Evolutionary conservation across 2,888 invertebrate genomes (phyloP), one percentile per base, ranked within the genome.

Genomic region (Limnephilus rhombicus): DNA sequence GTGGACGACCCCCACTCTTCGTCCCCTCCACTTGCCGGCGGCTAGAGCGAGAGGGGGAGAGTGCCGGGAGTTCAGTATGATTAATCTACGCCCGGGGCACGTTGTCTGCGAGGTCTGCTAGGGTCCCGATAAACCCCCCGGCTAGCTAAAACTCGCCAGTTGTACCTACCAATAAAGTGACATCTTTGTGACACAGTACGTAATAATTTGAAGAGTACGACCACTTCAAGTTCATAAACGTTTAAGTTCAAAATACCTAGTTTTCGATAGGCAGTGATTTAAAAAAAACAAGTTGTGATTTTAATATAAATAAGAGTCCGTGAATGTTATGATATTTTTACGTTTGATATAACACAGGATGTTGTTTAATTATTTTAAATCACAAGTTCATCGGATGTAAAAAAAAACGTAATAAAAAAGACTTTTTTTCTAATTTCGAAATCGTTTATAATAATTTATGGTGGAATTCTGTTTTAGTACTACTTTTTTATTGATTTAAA

Each of bases 51-150:
- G 80, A 80, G 85, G 41, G 41, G 90, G 90, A n/a, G 81, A 89
- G 41, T 41, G 45, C 80, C 53, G 83, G 81, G 49, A 85, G 29
- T 89, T 91, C 91, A 91, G 91, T 91, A 29, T 91, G 91, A 91
- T 91, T 82, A 91, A 91, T 91, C 89, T 88, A 31, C 82, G 91
- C 91, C 91, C 83, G 29, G 41, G 91, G 91, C 91, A 34, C 49
- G 91, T 83, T 89, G 91, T 88, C 83, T 53, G 82, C 41, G 49
- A 89, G 37, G 89, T 68, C 37, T 89, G 81, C 81, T 89, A 82
- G 86, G 80, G 37, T 87, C 80, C 45, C 85, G 85, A 24, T n/a
- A 68, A 68, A 68, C 68, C 68, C 68, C 24, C 24, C 68, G 68
- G 68, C 68, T 68, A 68, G n/a, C 68, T 68, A 68, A 68, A 83